These are phyloP conservation scores for Flabesymbios commensalis DNA, from an alignment of 2,888 invertebrate species.

Conservation along the genomic window DNA sequence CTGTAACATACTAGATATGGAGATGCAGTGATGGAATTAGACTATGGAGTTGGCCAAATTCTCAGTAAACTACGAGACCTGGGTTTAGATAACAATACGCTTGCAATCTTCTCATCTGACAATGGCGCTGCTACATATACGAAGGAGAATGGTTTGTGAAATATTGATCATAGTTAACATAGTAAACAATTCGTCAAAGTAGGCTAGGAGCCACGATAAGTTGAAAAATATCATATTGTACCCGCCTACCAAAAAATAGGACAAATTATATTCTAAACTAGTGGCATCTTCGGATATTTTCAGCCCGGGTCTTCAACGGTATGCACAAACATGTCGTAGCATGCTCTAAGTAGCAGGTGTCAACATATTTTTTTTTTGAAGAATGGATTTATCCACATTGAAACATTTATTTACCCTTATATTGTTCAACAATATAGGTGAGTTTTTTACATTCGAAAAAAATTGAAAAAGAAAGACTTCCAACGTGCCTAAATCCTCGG, in stretches of 20 bases:
- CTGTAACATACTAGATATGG: slow-evolving; percentile 57
- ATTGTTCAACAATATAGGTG: too few species aligned
- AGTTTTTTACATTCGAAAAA: too few species aligned
- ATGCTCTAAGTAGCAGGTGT: not conserved
- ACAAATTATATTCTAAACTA: too few species aligned
- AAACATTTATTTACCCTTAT: too few species aligned
- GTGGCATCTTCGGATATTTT: too few species aligned
- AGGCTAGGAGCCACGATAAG: too few species aligned
- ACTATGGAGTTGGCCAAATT: slow-evolving; percentile 61
- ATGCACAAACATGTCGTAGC: not conserved
- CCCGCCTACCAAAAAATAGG: too few species aligned
- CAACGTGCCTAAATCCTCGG: too few species aligned
- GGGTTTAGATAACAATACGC: slow-evolving; percentile 57
- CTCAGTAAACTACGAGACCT: slow-evolving; percentile 46
- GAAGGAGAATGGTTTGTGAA: slow-evolving; percentile 50
- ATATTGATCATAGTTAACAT: not conserved
- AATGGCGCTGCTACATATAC: slow-evolving; percentile 63
- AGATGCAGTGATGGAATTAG: slow-evolving; percentile 62
- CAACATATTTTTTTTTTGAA: not conserved
- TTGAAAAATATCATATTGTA: too few species aligned
- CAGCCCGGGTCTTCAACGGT: too few species aligned
- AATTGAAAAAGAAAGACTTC: too few species aligned
- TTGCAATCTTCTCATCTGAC: slow-evolving; percentile 63
- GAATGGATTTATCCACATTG: not conserved
- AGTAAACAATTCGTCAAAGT: not conserved